Percentiles rank a stretch among this genome's conserved stretches.
These are phyloP conservation scores for Gambusia yucatana DNA, from an alignment of 2,797 vertebrate genomes.

Conservation along the genomic window DNA sequence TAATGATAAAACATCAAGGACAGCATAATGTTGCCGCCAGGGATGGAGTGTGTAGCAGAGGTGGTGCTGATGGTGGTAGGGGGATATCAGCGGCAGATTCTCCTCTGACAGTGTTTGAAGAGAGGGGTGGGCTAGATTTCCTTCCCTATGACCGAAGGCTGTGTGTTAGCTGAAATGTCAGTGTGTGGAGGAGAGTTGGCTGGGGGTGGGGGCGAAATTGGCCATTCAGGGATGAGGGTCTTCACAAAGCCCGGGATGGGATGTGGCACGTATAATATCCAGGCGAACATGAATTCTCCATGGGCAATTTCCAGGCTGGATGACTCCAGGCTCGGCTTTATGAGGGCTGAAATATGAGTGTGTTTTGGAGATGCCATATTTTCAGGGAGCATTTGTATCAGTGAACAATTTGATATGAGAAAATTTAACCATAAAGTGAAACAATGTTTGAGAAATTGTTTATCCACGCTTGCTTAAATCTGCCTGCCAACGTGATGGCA, in stretches of 20 bases:
- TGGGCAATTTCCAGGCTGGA: constrained; percentile 84
- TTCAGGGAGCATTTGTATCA: constrained; percentile 73
- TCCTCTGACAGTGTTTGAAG: constrained; percentile 78
- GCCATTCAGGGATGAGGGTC: constrained; percentile 82
- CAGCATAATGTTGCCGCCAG: constrained; percentile 80
- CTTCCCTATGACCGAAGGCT: constrained; percentile 76
- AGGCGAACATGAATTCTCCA: constrained; percentile 83
- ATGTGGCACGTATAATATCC: constrained; percentile 86
- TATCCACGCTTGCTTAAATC: constrained; percentile 74
- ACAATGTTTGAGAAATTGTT: constrained; percentile 77
- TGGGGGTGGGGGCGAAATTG: constrained; percentile 69
- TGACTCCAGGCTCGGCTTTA: constrained; percentile 79
- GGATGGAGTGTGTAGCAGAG: constrained; percentile 67
- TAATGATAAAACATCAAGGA: constrained; percentile 86
- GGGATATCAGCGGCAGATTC: constrained; percentile 71
- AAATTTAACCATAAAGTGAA: constrained; percentile 77
- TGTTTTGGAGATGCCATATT: constrained; percentile 74
- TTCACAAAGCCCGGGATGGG: constrained; percentile 82
- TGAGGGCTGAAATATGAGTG: constrained; percentile 79
- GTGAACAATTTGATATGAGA: constrained; percentile 73
- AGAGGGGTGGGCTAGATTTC: constrained; percentile 70
- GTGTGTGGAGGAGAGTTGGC: constrained; percentile 64
- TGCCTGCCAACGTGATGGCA: constrained; percentile 45
- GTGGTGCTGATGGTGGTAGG: constrained; percentile 64
- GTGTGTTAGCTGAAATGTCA: constrained; percentile 85